Evolutionary conservation across 2,888 invertebrate species (phyloP), one percentile per base, ranked within the genome.

Genomic region (Glyphotaelius pellucidus): DNA sequence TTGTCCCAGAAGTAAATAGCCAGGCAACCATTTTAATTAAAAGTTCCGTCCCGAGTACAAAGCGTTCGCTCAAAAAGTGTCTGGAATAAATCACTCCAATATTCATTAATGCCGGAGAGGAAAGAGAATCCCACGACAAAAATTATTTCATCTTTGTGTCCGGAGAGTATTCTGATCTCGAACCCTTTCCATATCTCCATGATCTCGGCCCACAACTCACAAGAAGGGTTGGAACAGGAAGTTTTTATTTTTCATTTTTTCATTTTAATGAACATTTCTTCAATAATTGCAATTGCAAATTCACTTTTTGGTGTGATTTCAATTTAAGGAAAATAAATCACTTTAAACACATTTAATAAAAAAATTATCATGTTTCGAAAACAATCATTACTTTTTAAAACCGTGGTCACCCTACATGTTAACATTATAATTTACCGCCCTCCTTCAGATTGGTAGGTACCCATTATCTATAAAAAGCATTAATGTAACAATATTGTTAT

Each of bases 1-100:
- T 89, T 89, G 80, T 89, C 79, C 88, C 79, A 89, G 79, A 89
- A 79, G 79, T 79, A 80, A 89, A 89, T 89, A 79, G 32, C 31
- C 38, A 32, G 38, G 79, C 35, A 31, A 79, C 80, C 31, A 89
- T 79, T 89, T 89, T 89, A 89, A 89, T 89, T 79, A 89, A 89
- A 85, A 89, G 35, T 79, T 89, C 79, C 88, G 80, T 89, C 32
- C 79, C 67, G 15, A n/a, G 79, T 80, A 79, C 88, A 89, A 89
- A 89, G 38, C 80, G 25, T n/a, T 79, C 88, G 35, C 79, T 80
- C 88, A 81, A 80, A 89, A 30, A 81, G 90, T 90, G 90, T 90
- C 90, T 31, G 47, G 81, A 81, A 90, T 81, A 90, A 90, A 90
- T 80, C 42, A 90, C 52, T 90, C 42, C 81, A 81, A 81, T 90